Evolutionary conservation across 2,888 invertebrate species (phyloP).

Genomic region (Neria commutata): DNA sequence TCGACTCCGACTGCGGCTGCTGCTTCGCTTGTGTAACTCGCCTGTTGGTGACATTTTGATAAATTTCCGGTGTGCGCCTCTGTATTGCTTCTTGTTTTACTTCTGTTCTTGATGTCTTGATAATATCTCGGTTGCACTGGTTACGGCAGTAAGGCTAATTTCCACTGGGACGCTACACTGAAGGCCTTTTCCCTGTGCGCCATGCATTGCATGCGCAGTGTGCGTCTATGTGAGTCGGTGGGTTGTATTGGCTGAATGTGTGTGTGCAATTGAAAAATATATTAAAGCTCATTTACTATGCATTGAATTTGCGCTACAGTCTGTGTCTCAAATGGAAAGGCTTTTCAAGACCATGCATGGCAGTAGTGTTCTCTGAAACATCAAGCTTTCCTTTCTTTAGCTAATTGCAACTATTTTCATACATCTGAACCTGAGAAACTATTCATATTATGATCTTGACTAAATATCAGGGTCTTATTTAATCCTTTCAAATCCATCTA

Average conservation of each 20-base stretch:
- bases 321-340: too few relatives aligned
- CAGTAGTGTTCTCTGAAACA: too few relatives aligned
- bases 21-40: background rate
- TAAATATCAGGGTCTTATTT: too few relatives aligned
- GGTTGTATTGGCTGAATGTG: background rate
- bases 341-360: too few relatives aligned
- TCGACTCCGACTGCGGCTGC: too few relatives aligned
- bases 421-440: too few relatives aligned
- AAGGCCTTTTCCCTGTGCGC: too few relatives aligned
- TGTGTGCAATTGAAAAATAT: conserved; percentile 16
- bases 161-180: conserved; percentile 29
- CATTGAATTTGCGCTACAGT: too few relatives aligned
- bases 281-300: conserved; percentile 5
- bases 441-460: too few relatives aligned
- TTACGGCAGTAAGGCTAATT: conserved; percentile 27
- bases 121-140: conserved; percentile 15
- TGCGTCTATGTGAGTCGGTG: background rate
- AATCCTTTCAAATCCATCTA: too few relatives aligned
- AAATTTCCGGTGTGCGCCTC: conserved; percentile 8
- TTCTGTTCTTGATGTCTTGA: conserved; percentile 16
- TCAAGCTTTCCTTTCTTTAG: too few relatives aligned
- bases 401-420: too few relatives aligned
- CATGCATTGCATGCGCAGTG: background rate
- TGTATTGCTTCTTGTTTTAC: background rate
- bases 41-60: conserved; percentile 1